These are phyloP conservation scores for Eulemur rubriventer DNA, from an alignment of 2,797 vertebrate genomes.

Conservation along the genomic window DNA sequence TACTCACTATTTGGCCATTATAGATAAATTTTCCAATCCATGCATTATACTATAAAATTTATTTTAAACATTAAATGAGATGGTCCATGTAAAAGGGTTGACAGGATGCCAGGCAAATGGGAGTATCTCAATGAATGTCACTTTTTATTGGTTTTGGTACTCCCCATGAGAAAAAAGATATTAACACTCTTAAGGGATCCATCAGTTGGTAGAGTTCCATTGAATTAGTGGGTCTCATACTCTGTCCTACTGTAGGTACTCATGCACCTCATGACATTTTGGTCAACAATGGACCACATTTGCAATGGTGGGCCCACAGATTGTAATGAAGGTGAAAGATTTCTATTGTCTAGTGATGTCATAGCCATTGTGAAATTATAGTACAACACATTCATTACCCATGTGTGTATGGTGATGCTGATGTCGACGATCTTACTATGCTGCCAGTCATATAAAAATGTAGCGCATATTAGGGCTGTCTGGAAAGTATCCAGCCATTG, in stretches of 20 bases:
- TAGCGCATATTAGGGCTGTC: background rate
- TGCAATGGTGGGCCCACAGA: background rate
- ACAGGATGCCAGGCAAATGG: background rate
- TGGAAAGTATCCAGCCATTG: no score
- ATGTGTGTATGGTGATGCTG: background rate
- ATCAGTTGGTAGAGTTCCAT: background rate
- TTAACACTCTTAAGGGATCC: background rate
- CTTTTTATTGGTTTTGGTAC: background rate
- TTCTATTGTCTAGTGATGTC: background rate
- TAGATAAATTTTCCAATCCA: background rate
- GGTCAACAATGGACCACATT: background rate
- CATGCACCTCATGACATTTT: background rate
- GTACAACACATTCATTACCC: background rate
- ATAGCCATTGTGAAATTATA: background rate
- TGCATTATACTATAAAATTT: background rate
- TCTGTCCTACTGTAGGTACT: background rate
- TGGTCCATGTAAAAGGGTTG: background rate
- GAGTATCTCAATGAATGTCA: background rate
- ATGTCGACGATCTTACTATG: background rate
- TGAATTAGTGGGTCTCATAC: background rate
- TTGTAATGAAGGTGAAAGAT: background rate
- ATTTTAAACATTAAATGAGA: constrained; percentile 13
- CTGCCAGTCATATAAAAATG: background rate
- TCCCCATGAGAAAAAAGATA: background rate
- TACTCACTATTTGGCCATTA: background rate